Conservation (phyloP, 2,888 invertebrate species). For the Tridacna crocea region DNA sequence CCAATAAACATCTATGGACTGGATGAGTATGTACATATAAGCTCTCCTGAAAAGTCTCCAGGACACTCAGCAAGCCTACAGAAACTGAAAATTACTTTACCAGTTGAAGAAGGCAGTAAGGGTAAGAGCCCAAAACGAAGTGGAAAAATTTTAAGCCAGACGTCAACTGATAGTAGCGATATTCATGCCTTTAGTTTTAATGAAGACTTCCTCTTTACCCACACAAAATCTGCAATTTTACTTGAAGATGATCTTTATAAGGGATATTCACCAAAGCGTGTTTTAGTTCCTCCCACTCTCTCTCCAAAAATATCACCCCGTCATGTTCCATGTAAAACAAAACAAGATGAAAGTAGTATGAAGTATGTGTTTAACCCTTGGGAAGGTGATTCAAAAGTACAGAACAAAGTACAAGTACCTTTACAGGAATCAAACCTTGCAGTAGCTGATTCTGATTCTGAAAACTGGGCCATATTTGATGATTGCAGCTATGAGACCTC, state of each 20-base stretch:
- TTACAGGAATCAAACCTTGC: neutral
- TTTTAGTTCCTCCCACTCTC: conserved; percentile 77
- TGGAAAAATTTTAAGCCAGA: conserved; percentile 25
- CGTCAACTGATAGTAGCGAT: conserved; percentile 46
- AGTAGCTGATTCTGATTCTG: neutral
- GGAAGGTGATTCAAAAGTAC: neutral
- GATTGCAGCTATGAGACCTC: neutral
- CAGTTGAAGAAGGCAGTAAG: conserved; percentile 73
- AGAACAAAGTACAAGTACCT: neutral
- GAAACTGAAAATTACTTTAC: conserved; percentile 78
- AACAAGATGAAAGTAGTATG: neutral
- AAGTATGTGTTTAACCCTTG: conserved; percentile 6
- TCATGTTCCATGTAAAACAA: neutral
- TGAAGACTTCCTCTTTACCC: conserved; percentile 78
- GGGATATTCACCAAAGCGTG: conserved; percentile 73
- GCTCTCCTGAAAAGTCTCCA: conserved; percentile 75
- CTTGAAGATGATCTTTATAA: conserved; percentile 69
- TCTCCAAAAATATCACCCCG: conserved; percentile 74
- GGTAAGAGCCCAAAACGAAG: conserved; percentile 64
- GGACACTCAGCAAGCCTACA: conserved; percentile 56
- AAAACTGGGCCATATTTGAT: conserved; percentile 12
- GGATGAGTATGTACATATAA: conserved; percentile 76
- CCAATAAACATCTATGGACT: conserved; percentile 78
- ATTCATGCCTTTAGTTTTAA: conserved; percentile 72
- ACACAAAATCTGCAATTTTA: conserved; percentile 76